Evolutionary conservation across 2,113 vertebrate genomes (phyloP), one percentile per base, ranked within the genome.

Genomic region (Dascyllus trimaculatus): DNA sequence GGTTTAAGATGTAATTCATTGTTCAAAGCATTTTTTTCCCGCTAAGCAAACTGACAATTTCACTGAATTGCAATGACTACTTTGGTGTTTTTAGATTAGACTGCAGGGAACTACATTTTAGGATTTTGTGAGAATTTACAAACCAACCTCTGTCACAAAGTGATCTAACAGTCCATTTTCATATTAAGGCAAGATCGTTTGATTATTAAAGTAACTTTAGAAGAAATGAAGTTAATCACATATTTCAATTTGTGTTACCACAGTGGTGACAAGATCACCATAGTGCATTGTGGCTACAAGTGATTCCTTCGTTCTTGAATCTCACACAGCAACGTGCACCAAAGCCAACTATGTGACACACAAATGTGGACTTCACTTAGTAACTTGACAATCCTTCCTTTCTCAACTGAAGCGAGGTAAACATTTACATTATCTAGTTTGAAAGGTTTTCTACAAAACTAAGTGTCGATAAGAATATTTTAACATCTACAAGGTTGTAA

Each of bases 171-270:
- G 83, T 77, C 76, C 67, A n/a, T 56, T 75, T 46, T 56, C 64
- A 38, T 52, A 61, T 71, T 86, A 88, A 89, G 86, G 84, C 82
- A 74, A 76, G 59, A 64, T 52, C 8, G 69, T 75, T 62, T 21
- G 51, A 77, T 61, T 43, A 59, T 76, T 21, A 52, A 72, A 40
- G 3, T 3, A 26, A 53, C 57, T 60, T 58, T 18, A n/a, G n/a
- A 25, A 62, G 19, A 43, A 66, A 51, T 8, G 4, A 4, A n/a
- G 45, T 11, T 1, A 24, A 68, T 25, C 19, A 15, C 14, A 19
- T 43, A 11, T 29, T 48, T 19, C 19, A 25, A 29, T 64, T 19
- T 21, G 5, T 40, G 56, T 63, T 58, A 14, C 14, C 40, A 4
- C 58, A 52, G 15, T 29, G 22, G 17, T 19, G 22, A 76, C 29